These are phyloP conservation scores for Coryphaenoides rupestris DNA, from an alignment of 2,113 vertebrate genomes.

Conservation along the genomic window DNA sequence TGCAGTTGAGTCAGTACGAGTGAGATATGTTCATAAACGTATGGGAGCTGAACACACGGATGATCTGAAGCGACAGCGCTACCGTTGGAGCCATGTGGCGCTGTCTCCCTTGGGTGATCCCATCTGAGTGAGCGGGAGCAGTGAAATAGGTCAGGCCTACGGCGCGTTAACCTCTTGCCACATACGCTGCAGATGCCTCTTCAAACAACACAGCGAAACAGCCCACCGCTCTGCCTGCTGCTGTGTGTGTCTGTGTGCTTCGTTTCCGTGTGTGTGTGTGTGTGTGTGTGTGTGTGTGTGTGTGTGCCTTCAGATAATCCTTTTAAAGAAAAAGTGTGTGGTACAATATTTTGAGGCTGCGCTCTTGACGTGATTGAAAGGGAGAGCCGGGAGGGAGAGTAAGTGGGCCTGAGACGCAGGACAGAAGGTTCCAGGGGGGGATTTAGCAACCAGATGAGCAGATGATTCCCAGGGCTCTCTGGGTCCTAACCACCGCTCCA, in stretches of 20 bases:
- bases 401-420: not conserved
- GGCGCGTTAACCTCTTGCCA: slow-evolving; percentile 51
- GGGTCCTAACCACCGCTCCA: not conserved
- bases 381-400: not conserved
- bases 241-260: slow-evolving; percentile 11
- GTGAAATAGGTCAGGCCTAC: slow-evolving; percentile 56
- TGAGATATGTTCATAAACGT: not conserved
- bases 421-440: not conserved
- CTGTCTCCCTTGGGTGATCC: slow-evolving; percentile 8
- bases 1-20: not conserved
- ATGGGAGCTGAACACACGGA: not conserved
- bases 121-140: slow-evolving; percentile 22
- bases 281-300: not conserved
- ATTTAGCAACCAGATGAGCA: not conserved
- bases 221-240: slow-evolving; percentile 9
- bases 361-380: slow-evolving; percentile 5
- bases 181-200: slow-evolving; percentile 38
- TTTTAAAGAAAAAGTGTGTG: too few species aligned
- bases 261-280: not conserved
- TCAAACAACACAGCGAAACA: slow-evolving; percentile 33
- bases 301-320: too few species aligned
- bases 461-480: not conserved
- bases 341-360: not conserved
- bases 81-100: slow-evolving; percentile 15
- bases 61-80: slow-evolving; percentile 11